These are phyloP conservation scores for Sipha maydis DNA, from an alignment of 2,888 invertebrate species.

Conservation along the genomic window DNA sequence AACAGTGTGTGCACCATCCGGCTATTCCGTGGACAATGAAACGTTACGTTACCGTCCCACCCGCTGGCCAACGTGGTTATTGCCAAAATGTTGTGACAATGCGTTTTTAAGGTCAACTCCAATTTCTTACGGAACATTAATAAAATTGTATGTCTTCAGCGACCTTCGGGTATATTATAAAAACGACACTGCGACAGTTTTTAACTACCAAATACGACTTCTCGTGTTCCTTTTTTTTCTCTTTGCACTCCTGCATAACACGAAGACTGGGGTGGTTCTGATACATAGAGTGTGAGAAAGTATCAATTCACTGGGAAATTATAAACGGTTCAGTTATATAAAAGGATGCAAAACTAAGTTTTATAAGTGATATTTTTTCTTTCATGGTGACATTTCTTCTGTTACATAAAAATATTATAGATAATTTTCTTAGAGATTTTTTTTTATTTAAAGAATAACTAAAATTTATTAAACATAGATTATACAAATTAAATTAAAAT, in stretches of 20 bases:
- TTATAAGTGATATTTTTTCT: slow-evolving; percentile 12
- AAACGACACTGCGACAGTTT: slow-evolving; percentile 38
- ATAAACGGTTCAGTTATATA: slow-evolving; percentile 36
- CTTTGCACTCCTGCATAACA: not conserved
- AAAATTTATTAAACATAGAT: not conserved
- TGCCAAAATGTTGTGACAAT: slow-evolving; percentile 62
- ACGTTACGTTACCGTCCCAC: slow-evolving; percentile 55
- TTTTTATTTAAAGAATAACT: not conserved
- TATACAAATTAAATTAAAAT: not conserved
- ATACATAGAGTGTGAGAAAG: slow-evolving; percentile 14
- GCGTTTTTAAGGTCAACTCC: slow-evolving; percentile 61
- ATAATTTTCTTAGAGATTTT: not conserved
- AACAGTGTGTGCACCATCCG: slow-evolving; percentile 35
- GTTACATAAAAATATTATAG: not conserved
- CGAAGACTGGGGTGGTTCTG: not conserved
- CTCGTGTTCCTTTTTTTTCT: slow-evolving; percentile 47
- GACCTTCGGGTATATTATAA: slow-evolving; percentile 56
- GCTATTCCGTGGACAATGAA: slow-evolving; percentile 42
- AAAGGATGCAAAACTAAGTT: not conserved
- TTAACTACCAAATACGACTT: slow-evolving; percentile 58
- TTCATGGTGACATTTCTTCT: not conserved
- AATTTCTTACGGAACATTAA: slow-evolving; percentile 62
- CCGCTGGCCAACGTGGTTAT: slow-evolving; percentile 48
- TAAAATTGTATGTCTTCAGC: slow-evolving; percentile 44
- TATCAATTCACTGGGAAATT: slow-evolving; percentile 14